Percentiles rank a stretch among this genome's conserved stretches.
These are phyloP conservation scores for Mimumesa dahlbomi DNA, from an alignment of 2,888 invertebrate genomes.

Conservation along the genomic window DNA sequence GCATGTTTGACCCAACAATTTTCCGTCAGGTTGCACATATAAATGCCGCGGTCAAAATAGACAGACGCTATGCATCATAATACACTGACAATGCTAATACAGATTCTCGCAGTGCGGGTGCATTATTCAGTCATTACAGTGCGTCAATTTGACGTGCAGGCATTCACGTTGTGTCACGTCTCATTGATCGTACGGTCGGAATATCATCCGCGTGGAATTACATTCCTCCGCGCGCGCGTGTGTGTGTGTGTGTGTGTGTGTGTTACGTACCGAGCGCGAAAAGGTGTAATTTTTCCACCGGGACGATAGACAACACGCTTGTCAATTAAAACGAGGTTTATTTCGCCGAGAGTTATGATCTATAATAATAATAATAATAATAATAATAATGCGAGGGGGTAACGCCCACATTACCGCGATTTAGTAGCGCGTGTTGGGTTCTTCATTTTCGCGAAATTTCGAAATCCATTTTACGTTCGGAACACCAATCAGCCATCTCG, in stretches of 20 bases:
- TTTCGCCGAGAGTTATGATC: too few relatives aligned
- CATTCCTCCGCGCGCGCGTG: background rate
- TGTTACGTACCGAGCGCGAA: background rate
- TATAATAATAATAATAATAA: too few relatives aligned
- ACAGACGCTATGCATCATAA: conserved; percentile 45
- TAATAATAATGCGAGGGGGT: too few relatives aligned
- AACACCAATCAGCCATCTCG: too few relatives aligned
- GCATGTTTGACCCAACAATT: conserved; percentile 32
- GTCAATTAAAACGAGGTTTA: background rate
- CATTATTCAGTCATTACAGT: conserved; percentile 64
- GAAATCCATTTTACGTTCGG: too few relatives aligned
- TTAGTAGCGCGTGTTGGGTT: too few relatives aligned
- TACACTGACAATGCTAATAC: conserved; percentile 69
- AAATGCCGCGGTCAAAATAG: conserved; percentile 30
- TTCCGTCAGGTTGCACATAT: conserved; percentile 30
- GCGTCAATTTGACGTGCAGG: conserved; percentile 61
- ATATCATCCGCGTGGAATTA: conserved; percentile 32
- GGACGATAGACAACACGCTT: background rate
- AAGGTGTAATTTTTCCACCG: conserved; percentile 1
- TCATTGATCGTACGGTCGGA: conserved; percentile 19
- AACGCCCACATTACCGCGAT: too few relatives aligned
- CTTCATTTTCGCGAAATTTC: too few relatives aligned
- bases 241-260: background rate
- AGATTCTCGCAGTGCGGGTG: conserved; percentile 60
- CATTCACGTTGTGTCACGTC: conserved; percentile 27